These are phyloP conservation scores for Lomographa bimaculata DNA, from an alignment of 2,888 invertebrate species.

Conservation along the genomic window DNA sequence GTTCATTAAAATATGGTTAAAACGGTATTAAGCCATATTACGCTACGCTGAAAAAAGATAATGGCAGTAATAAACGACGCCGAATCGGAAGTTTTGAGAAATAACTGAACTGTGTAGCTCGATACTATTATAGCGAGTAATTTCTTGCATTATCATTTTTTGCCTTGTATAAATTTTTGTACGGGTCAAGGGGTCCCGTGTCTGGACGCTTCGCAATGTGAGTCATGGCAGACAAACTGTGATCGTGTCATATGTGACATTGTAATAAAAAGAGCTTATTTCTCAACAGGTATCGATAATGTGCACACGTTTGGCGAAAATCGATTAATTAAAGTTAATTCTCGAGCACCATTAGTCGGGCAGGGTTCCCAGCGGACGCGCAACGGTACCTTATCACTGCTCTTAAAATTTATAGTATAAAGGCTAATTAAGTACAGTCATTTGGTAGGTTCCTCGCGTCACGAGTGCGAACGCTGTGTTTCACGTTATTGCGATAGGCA, in stretches of 20 bases:
- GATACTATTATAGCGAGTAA: constrained; percentile 33
- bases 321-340: constrained; percentile 73
- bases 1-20: constrained; percentile 46
- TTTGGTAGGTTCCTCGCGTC: constrained; percentile 64
- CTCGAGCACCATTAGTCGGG: constrained; percentile 61
- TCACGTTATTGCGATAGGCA: constrained; percentile 63
- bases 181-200: constrained; percentile 15
- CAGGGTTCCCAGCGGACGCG: constrained; percentile 35
- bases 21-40: constrained; percentile 39
- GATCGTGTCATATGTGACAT: constrained; percentile 3
- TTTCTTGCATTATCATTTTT: constrained; percentile 28
- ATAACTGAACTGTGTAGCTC: constrained; percentile 38
- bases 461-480: constrained; percentile 59
- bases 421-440: constrained; percentile 75
- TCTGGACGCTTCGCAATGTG: constrained; percentile 15
- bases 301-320: constrained; percentile 45
- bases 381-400: constrained; percentile 75
- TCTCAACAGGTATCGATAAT: constrained; percentile 10
- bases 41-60: constrained; percentile 41
- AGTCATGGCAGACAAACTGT: too few species aligned
- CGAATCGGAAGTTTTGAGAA: constrained; percentile 40
- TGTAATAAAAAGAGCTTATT: constrained; percentile 2
- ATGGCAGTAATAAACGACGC: constrained; percentile 45
- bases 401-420: constrained; percentile 77
- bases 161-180: constrained; percentile 18